Evolutionary conservation across 2,888 invertebrate species (phyloP), one percentile per base, ranked within the genome.

Genomic region (Oxycera nigricornis): DNA sequence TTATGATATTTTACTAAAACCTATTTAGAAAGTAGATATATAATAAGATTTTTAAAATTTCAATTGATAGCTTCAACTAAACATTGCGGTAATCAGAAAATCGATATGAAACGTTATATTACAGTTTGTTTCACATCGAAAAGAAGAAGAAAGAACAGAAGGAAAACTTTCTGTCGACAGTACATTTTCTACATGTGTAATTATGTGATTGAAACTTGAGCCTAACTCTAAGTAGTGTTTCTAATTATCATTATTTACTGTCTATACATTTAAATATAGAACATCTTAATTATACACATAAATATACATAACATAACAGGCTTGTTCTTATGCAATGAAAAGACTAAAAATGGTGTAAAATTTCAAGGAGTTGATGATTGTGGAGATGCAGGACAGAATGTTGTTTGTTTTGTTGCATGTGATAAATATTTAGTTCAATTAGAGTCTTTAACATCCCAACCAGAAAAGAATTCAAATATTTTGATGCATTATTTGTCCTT

Each of bases 1-100:
- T 52, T 70, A 70, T 55, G 31, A 55, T 70, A 70, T 70, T 70
- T 70, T 70, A 65, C 62, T 68, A 14, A 9, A 24, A 46, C 11
- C 46, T 46, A 46, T 46, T n/a, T n/a, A n/a, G n/a, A n/a, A n/a
- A n/a, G 46, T 46, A 46, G 46, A 46, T 14, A 17, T n/a, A 46
- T 46, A 46, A 17, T 46, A 46, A 46, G 46, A 46, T 46, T 46
- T 46, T 46, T 35, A 35, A 35, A 35, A 35, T 7, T n/a, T n/a
- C n/a, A n/a, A n/a, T n/a, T n/a, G n/a, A n/a, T 35, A 35, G 6
- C 11, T 7, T 35, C 11, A 35, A 35, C 6, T 35, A 35, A 7
- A 35, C 6, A 35, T 11, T 35, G 11, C 11, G 6, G 35, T 35
- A 35, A 11, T 35, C 35, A 11, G n/a, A n/a, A n/a, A 35, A 35